These are phyloP conservation scores for Micromys minutus DNA, from an alignment of 2,113 vertebrate species.

Conservation along the genomic window DNA sequence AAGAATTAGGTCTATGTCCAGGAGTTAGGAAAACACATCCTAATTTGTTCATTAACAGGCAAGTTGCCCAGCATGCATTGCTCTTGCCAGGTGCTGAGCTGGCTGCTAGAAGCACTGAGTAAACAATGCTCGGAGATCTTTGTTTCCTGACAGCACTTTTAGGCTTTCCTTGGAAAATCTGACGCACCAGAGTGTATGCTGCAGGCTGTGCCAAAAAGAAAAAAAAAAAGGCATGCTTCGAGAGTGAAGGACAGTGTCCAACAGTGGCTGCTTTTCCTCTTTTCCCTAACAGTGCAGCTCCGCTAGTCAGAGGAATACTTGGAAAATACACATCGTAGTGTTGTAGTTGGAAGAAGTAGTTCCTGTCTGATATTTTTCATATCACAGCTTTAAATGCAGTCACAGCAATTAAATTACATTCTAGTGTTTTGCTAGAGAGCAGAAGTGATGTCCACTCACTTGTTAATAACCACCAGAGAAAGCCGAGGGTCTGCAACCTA, in stretches of 20 bases:
- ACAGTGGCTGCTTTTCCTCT: background rate
- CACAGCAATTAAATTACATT: background rate
- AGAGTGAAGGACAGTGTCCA: background rate
- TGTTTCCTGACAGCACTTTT: background rate
- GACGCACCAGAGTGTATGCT: background rate
- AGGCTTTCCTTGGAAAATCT: constrained; percentile 2
- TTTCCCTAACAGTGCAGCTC: background rate
- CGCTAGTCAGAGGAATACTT: background rate
- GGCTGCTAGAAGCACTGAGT: background rate
- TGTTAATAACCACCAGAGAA: background rate
- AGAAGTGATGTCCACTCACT: background rate
- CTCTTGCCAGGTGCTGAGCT: background rate
- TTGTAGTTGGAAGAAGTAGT: background rate
- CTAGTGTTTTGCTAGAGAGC: background rate
- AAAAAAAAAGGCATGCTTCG: background rate
- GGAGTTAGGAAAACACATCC: background rate
- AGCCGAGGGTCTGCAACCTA: background rate
- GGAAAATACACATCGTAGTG: background rate
- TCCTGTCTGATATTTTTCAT: background rate
- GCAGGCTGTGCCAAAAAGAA: background rate
- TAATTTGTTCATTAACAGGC: background rate
- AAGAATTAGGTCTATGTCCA: constrained; percentile 15
- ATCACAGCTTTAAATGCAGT: background rate
- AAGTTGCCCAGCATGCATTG: background rate
- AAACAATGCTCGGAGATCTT: background rate